Base-by-base conservation (phyloP, 2,113 vertebrate species). In the Lucifuga dentata region DNA sequence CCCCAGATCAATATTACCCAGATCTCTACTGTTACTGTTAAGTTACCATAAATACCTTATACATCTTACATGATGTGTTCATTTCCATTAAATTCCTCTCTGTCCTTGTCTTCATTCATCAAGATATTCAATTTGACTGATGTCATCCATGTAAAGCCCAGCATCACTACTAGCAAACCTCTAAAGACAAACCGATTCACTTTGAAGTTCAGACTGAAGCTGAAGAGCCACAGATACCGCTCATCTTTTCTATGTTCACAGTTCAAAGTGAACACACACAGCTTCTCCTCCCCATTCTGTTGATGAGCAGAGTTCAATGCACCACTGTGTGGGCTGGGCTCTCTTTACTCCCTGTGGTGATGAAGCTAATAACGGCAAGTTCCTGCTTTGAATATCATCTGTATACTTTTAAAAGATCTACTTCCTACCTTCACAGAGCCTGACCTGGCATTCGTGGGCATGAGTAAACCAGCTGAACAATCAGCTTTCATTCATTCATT, bases 201-300 rank as follows among this genome's bases (percentile, higher is more conserved):
- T 73, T 63, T 68, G 76, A 73, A 68, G 62, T 46, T 3, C 12
- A 44, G 24, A 5, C n/a, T n/a, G n/a, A n/a, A n/a, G n/a, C n/a
- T n/a, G n/a, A n/a, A n/a, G 1, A 55, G 59, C 3, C 20, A 16
- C 24, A 45, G 17, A 63, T 57, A n/a, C 11, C 11, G 33, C 50
- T 63, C 50, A 35, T 44, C 32, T 53, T 59, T 53, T 35, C 19
- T 36, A 29, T 17, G 33, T 20, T n/a, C 2, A 5, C 10, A 3
- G 16, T 38, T 63, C 23, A 72, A 63, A 76, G 60, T 26, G 52
- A 51, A 15, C 15, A 29, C 10, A 57, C 43, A 52, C 29, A 38
- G 39, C 21, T 19, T 53, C 44, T 29, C 44, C 15, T 62, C 48
- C 36, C 49, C 36, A 26, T 60, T 17, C 9, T 49, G n/a, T 39